These are phyloP conservation scores for Eubasilissa regina DNA, from an alignment of 1,140 invertebrate genomes.

Conservation along the genomic window DNA sequence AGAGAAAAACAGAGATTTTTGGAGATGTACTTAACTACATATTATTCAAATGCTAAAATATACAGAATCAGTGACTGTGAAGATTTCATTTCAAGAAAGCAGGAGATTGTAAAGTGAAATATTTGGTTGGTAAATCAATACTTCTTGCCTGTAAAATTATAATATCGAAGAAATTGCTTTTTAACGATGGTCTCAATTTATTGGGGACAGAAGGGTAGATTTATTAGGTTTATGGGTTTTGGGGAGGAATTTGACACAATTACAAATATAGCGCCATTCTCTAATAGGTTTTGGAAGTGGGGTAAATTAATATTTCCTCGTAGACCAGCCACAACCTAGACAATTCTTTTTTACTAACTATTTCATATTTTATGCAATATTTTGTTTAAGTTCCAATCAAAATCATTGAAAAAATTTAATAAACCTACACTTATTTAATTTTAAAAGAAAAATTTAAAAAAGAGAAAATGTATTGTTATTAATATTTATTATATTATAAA, in stretches of 20 bases:
- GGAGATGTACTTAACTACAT: no score
- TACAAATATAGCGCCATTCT: conserved; percentile 27
- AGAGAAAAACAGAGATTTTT: no score
- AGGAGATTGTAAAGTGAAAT: neutral
- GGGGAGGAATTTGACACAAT: conserved; percentile 28
- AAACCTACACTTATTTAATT: no score
- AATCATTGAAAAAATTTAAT: no score
- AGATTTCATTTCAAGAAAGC: no score
- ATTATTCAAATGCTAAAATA: no score
- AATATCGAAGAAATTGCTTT: conserved; percentile 37
- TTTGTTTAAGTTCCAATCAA: no score
- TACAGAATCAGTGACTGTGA: no score
- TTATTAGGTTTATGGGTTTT: conserved; percentile 23
- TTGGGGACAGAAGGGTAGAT: conserved; percentile 21
- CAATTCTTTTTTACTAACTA: neutral
- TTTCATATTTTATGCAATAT: neutral
- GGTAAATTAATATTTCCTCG: conserved; percentile 20
- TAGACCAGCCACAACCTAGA: neutral
- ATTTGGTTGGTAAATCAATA: conserved; percentile 8
- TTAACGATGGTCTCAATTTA: conserved; percentile 35
- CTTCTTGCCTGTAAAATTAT: conserved; percentile 22
- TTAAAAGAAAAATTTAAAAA: no score
- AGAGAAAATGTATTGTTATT: no score
- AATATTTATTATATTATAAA: no score
- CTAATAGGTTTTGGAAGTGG: conserved; percentile 1